Conservation (phyloP, 2,797 vertebrate genomes). For the Staurois parvus region DNA sequence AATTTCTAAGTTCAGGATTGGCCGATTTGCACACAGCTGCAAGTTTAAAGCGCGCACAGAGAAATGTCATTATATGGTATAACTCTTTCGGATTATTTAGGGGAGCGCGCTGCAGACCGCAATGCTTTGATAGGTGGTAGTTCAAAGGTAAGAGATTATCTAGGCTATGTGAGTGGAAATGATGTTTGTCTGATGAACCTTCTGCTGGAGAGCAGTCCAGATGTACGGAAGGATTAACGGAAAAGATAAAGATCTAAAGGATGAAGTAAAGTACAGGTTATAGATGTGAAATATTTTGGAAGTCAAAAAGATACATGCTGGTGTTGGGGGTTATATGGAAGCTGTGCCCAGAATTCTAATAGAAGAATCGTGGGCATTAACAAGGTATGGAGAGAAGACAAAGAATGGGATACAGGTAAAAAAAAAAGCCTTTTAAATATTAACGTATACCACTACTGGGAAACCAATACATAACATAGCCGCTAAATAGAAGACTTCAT, state of each 20-base stretch:
- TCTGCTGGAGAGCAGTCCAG: neutral
- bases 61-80: neutral
- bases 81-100: neutral
- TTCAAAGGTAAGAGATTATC: constrained; percentile 8
- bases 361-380: no score
- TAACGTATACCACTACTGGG: no score
- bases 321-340: neutral
- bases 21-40: neutral
- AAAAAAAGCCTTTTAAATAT: no score
- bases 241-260: constrained; percentile 1
- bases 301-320: neutral
- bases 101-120: neutral
- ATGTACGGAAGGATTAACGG: neutral
- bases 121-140: constrained; percentile 12
- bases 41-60: neutral
- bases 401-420: no score
- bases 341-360: no score
- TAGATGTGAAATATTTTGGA: neutral
- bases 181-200: neutral
- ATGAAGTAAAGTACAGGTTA: neutral
- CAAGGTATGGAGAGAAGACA: no score
- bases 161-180: neutral
- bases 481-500: no score
- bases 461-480: no score
- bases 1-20: neutral